These are phyloP conservation scores for Tachysurus vachellii DNA, from an alignment of 2,113 vertebrate species.

Conservation along the genomic window DNA sequence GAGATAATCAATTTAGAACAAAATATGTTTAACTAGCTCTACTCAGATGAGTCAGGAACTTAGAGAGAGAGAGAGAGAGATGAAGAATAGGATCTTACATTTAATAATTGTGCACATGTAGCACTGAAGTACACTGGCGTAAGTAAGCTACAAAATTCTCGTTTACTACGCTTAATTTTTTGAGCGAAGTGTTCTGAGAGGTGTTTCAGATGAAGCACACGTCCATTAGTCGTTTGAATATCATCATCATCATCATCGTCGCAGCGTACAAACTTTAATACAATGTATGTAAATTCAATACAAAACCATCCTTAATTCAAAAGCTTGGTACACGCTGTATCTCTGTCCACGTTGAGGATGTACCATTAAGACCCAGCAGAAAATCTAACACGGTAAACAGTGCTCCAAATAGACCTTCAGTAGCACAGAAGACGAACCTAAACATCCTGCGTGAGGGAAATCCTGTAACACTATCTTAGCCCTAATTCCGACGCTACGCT, in stretches of 20 bases:
- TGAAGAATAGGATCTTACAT: not conserved
- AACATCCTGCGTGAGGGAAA: slow-evolving; percentile 28
- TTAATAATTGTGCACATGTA: not conserved
- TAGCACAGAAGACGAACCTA: not conserved
- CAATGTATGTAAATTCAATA: not conserved
- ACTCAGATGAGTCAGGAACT: not conserved
- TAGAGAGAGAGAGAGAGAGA: not conserved
- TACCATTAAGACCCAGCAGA: not conserved
- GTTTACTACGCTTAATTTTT: not conserved
- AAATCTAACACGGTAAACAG: not conserved
- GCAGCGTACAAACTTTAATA: no score
- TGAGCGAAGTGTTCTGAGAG: not conserved
- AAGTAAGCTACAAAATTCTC: not conserved
- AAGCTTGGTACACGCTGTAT: no score
- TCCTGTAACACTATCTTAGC: slow-evolving; percentile 40
- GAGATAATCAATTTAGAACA: not conserved
- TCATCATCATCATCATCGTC: no score
- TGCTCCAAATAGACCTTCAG: not conserved
- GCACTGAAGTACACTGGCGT: not conserved
- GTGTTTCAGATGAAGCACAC: not conserved
- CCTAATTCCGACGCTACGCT: slow-evolving; percentile 16
- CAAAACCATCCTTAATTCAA: not conserved
- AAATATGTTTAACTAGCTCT: not conserved
- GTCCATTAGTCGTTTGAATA: not conserved
- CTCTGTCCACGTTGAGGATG: not conserved